Percentiles rank a stretch among this genome's conserved stretches.
These are phyloP conservation scores for Sminthurides aquaticus DNA, from an alignment of 2,888 invertebrate genomes.

Conservation along the genomic window DNA sequence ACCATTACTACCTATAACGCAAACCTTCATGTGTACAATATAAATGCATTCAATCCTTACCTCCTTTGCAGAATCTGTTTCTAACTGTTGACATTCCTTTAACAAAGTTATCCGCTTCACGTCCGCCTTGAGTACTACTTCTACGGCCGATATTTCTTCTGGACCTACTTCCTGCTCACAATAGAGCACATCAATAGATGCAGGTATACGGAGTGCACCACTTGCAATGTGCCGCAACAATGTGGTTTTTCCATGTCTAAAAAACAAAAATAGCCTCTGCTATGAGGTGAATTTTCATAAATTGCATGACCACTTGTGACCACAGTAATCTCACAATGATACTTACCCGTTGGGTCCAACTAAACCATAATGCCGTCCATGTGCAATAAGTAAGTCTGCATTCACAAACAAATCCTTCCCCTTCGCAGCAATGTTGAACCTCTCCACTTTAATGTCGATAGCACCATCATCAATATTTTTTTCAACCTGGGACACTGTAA, in stretches of 20 bases:
- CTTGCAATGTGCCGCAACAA: slow-evolving; percentile 84
- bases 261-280: no score
- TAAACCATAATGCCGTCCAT: slow-evolving; percentile 88
- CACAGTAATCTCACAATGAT: not conserved
- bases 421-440: slow-evolving; percentile 94
- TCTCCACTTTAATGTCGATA: slow-evolving; percentile 95
- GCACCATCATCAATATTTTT: slow-evolving; percentile 70
- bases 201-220: slow-evolving; percentile 85
- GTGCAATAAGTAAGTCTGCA: slow-evolving; percentile 84
- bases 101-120: slow-evolving; percentile 74
- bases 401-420: slow-evolving; percentile 96
- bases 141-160: slow-evolving; percentile 85
- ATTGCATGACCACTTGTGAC: no score
- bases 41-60: no score
- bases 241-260: slow-evolving; percentile 94
- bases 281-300: no score
- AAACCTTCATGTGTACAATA: not conserved
- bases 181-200: slow-evolving; percentile 88
- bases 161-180: slow-evolving; percentile 98
- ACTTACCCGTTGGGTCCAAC: slow-evolving; percentile 92
- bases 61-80: slow-evolving; percentile 60
- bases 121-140: slow-evolving; percentile 88
- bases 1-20: no score
- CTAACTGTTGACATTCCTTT: slow-evolving; percentile 73
- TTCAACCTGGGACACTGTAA: slow-evolving; percentile 77